A percentile compares a stretch with the other conserved stretches of the same genome.
Evolutionary conservation across 2,888 invertebrate genomes (phyloP).

Genomic region (Archips xylosteana): DNA sequence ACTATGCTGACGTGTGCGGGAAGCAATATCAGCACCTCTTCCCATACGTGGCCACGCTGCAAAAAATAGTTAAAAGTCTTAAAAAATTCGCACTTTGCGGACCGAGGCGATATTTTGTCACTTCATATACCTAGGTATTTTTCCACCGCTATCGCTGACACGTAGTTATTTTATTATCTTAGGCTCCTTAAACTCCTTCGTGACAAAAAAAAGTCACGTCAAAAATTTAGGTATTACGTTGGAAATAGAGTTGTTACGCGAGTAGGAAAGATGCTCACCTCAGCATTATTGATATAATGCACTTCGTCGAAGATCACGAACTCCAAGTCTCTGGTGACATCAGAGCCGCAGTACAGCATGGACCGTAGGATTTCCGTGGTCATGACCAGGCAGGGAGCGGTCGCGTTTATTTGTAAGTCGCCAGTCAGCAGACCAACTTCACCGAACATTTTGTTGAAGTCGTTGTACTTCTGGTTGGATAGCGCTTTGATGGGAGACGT

Average conservation of each 20-base stretch:
- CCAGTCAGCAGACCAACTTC: slow-evolving; percentile 98
- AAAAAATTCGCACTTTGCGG: too few relatives aligned
- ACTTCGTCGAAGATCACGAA: slow-evolving; percentile 99
- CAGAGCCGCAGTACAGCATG: slow-evolving; percentile 98
- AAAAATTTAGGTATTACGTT: too few relatives aligned
- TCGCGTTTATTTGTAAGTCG: slow-evolving; percentile 97
- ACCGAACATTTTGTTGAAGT: slow-evolving; percentile 96
- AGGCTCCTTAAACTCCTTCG: too few relatives aligned
- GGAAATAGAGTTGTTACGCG: too few relatives aligned
- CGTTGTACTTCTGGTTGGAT: slow-evolving; percentile 99
- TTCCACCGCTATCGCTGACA: too few relatives aligned
- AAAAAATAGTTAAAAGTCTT: slow-evolving; percentile 34
- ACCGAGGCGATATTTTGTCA: too few relatives aligned
- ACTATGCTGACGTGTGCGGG: slow-evolving; percentile 98
- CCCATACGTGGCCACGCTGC: slow-evolving; percentile 99
- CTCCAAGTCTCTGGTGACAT: slow-evolving; percentile 97
- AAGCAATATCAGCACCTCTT: slow-evolving; percentile 98
- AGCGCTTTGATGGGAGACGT: slow-evolving; percentile 99
- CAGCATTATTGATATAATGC: slow-evolving; percentile 98
- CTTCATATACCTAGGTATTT: too few relatives aligned
- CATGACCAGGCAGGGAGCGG: slow-evolving; percentile 98
- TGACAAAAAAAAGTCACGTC: too few relatives aligned
- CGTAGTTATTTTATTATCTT: too few relatives aligned
- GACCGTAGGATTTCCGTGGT: slow-evolving; percentile 99
- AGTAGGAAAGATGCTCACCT: slow-evolving; percentile 81